These are phyloP conservation scores for Eulithis prunata DNA, from an alignment of 2,888 invertebrate genomes.

Conservation along the genomic window DNA sequence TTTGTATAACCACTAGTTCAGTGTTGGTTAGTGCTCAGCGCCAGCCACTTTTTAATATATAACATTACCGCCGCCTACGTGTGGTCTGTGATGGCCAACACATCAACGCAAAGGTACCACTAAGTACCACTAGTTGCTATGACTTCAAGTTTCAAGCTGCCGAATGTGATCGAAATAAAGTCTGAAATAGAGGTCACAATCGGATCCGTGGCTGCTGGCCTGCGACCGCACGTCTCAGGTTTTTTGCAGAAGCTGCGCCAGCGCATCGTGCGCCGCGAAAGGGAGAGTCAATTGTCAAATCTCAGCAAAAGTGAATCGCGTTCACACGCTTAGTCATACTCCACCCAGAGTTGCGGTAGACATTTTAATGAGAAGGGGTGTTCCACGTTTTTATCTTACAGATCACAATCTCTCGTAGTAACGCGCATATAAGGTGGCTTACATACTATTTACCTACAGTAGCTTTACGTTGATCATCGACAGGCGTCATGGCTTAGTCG, in stretches of 20 bases:
- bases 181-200: conserved; percentile 7
- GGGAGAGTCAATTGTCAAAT: conserved; percentile 34
- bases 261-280: conserved; percentile 20
- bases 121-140: too few species aligned
- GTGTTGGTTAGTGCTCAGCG: too few species aligned
- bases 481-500: too few species aligned
- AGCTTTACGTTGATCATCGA: too few species aligned
- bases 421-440: background rate
- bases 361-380: background rate
- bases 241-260: conserved; percentile 18
- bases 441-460: background rate
- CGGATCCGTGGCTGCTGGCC: conserved; percentile 6
- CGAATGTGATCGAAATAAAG: background rate
- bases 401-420: too few species aligned
- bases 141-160: too few species aligned
- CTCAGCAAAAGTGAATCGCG: conserved; percentile 29
- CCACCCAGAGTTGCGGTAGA: background rate
- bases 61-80: too few species aligned
- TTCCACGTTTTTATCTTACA: background rate
- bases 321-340: conserved; percentile 17
- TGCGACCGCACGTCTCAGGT: conserved; percentile 21
- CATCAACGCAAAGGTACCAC: too few species aligned
- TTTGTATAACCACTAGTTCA: too few species aligned
- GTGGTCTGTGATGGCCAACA: too few species aligned
- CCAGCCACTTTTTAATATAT: too few species aligned